Evolutionary conservation across 2,797 vertebrate species (phyloP), one percentile per base, ranked within the genome.

Genomic region (Lagodon rhomboides): DNA sequence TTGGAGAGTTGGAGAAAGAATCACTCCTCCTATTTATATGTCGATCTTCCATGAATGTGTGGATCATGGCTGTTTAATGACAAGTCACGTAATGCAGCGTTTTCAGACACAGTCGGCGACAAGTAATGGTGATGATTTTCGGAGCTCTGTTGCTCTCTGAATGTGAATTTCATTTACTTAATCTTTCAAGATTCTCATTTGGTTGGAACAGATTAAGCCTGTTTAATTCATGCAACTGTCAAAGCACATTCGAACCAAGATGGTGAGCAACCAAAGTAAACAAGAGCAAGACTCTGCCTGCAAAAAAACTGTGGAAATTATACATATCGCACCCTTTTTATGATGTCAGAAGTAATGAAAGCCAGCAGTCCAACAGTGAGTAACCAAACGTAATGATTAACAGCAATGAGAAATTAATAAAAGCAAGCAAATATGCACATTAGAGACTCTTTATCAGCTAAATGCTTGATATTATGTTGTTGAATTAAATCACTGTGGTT

Each of bases 211-310:
- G 70, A 85, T 83, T 54, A 41, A 23, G 30, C 62, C 22, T 55
- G 30, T 78, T 66, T 78, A 59, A 79, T 69, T 85, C 23, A 63
- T 50, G 50, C 55, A 85, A 47, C 67, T 81, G 66, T 75, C 50
- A 23, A 51, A 58, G 70, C 51, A 15, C 68, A 78, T 72, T 59
- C 60, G 56, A 54, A 44, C 22, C 10, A 34, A 34, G 44, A 65
- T 73, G 44, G 44, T 7, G 51, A 69, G 60, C 73, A 71, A 44
- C 58, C 49, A 61, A 27, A 55, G 25, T 25, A 56, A 78, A 64
- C 23, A 51, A 22, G 43, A 49, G 67, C 16, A 49, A 61, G 3
- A 50, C 30, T 64, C 30, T 64, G 41, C 49, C 15, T 0, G 0
- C 12, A 12, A 49, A 75, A 12, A 49, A 75, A 64, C 15, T 54